A percentile compares a stretch with the other conserved stretches of the same genome.
phyloP scores from a whole-genome alignment of 2,797 vertebrate species.

The Cottoperca gobio region DNA sequence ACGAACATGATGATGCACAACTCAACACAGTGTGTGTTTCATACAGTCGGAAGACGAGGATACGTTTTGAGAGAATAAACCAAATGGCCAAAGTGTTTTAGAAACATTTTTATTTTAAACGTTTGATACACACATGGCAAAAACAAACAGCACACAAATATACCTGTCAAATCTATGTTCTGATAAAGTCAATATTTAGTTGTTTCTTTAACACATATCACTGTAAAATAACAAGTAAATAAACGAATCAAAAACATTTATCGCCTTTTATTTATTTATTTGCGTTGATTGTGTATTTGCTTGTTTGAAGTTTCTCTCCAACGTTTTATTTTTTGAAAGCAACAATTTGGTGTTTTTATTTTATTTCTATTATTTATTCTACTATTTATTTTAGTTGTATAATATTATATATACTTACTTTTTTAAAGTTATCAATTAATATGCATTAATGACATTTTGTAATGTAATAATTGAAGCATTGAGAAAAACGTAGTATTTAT shows the following conservation, averaged over 20 bases:
- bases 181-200: neutral
- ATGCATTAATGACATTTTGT: neutral
- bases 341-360: neutral
- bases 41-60: neutral
- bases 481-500: neutral
- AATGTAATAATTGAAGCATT: neutral
- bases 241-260: neutral
- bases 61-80: neutral
- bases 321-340: neutral
- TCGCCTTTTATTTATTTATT: neutral
- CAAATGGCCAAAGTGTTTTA: neutral
- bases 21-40: neutral
- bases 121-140: neutral
- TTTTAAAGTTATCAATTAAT: neutral
- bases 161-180: neutral
- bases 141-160: neutral
- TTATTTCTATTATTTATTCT: neutral
- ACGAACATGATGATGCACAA: neutral
- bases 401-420: too few relatives aligned
- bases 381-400: neutral
- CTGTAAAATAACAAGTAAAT: neutral
- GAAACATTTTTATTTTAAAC: slow-evolving; percentile 10
- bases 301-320: neutral
- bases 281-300: neutral
- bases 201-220: too few relatives aligned